These are phyloP conservation scores for Bostrychus sinensis DNA, from an alignment of 2,113 vertebrate species.

Conservation along the genomic window DNA sequence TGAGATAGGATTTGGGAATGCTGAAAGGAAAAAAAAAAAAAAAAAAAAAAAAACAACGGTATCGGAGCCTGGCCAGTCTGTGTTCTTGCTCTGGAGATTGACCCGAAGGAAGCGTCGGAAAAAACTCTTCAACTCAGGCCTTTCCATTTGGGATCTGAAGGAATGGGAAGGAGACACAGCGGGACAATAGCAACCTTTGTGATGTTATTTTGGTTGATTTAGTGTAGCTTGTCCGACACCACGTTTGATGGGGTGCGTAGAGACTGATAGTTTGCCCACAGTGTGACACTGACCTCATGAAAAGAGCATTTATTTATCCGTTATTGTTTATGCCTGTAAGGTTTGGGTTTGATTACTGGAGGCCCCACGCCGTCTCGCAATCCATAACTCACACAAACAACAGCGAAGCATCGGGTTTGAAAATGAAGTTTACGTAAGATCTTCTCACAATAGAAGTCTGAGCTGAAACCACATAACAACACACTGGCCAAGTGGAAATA, in stretches of 20 bases:
- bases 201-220: slow-evolving; percentile 74
- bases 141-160: slow-evolving; percentile 87
- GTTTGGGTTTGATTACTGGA: slow-evolving; percentile 68
- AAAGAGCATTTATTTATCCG: slow-evolving; percentile 89
- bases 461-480: slow-evolving; percentile 48
- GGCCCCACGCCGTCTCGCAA: slow-evolving; percentile 79
- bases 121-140: slow-evolving; percentile 96
- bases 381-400: slow-evolving; percentile 79
- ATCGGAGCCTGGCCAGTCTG: slow-evolving; percentile 72
- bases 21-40: slow-evolving; percentile 76
- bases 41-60: slow-evolving; percentile 64
- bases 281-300: slow-evolving; percentile 84
- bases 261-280: slow-evolving; percentile 80
- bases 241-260: slow-evolving; percentile 65
- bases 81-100: slow-evolving; percentile 83
- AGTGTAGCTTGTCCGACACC: slow-evolving; percentile 73
- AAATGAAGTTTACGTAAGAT: slow-evolving; percentile 81
- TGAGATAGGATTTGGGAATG: slow-evolving; percentile 86
- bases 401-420: slow-evolving; percentile 83
- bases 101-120: slow-evolving; percentile 86
- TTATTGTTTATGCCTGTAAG: slow-evolving; percentile 66
- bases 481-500: slow-evolving; percentile 37
- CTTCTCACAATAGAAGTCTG: slow-evolving; percentile 53
- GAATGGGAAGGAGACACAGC: slow-evolving; percentile 47
- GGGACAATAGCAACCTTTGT: slow-evolving; percentile 63